A percentile compares a stretch with the other conserved stretches of the same genome.
phyloP scores from a whole-genome alignment of 2,888 invertebrate species.

The Ectemnius lituratus region DNA sequence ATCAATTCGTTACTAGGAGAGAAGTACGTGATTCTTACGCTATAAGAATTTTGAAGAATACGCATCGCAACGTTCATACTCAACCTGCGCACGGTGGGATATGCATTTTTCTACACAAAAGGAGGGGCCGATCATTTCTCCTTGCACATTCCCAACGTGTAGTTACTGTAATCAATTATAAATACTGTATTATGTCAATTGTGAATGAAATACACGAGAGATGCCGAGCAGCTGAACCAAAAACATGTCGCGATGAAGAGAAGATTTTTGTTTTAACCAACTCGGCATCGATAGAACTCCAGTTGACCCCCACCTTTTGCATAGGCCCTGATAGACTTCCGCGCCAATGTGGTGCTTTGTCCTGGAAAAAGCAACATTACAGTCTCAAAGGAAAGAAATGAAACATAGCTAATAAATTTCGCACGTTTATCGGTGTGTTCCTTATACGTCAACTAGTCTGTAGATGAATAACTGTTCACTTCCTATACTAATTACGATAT shows the following conservation, averaged over 20 bases:
- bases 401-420: background rate
- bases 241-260: background rate
- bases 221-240: conserved; percentile 45
- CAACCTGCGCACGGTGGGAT: conserved; percentile 66
- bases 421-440: too few relatives aligned
- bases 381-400: conserved; percentile 67
- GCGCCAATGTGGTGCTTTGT: conserved; percentile 61
- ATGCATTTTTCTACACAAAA: conserved; percentile 55
- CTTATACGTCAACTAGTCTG: too few relatives aligned
- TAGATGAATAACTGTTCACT: too few relatives aligned
- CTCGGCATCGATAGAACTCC: background rate
- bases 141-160: conserved; percentile 60
- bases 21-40: background rate
- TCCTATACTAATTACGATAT: conserved; percentile 2
- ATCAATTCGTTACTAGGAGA: too few relatives aligned
- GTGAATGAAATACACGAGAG: conserved; percentile 53
- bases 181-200: conserved; percentile 50
- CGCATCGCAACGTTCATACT: conserved; percentile 60
- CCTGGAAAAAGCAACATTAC: conserved; percentile 72
- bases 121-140: conserved; percentile 61
- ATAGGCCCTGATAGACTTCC: conserved; percentile 58
- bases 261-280: too few relatives aligned
- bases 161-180: conserved; percentile 66
- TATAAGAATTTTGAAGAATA: background rate
- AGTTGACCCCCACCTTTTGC: conserved; percentile 69